Base-by-base conservation (phyloP, 1,140 invertebrate genomes). In the Sminthurides bifidus region DNA sequence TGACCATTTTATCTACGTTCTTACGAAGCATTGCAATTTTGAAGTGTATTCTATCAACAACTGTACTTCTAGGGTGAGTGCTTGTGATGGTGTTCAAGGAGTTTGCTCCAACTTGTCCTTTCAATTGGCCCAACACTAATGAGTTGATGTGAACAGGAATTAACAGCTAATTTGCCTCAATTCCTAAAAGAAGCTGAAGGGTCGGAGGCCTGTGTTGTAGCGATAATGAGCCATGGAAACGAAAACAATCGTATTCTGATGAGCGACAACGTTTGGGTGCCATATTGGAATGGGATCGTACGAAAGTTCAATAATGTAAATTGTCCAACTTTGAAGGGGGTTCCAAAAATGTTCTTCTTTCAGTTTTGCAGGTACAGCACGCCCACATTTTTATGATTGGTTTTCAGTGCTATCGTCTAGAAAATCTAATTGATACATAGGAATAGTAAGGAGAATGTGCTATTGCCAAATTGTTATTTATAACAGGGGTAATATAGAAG, bases 311-410 rank as follows among this genome's bases (percentile, higher is more conserved):
- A 76, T 40, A 75, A 79, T 52, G 63, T 69, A 14, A 75, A 75
- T 46, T 81, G 81, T 65, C 73, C 75, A 1, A 50, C 70, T 52
- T 70, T 88, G 29, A 64, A 69, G 0, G 72, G 74, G 37, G 82
- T 85, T 65, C 85, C 85, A 38, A 88, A 88, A 71, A 75, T 87
- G 58, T 84, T 87, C 61, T 78, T 88, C 33, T 84, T 85, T 65
- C 84, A 87, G 68, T 75, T 78, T 40, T 87, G 84, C 69, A 76
- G 82, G 76, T 79, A 65, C 53, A 31, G 52, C 12, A 59, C 52
- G 52, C 41, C n/a, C n/a, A n/a, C 31, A 33, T 46, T 14, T 52
- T 30, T 45, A 29, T 3, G 21, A 12, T 33, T 64, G 10, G 35
- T 26, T 8, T 46, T 15, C 17, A 53, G 38, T 27, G 5, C 23